A percentile compares a stretch with the other conserved stretches of the same genome.
Conservation (phyloP, 2,113 vertebrate genomes). For the Pampusana beccarii region DNA sequence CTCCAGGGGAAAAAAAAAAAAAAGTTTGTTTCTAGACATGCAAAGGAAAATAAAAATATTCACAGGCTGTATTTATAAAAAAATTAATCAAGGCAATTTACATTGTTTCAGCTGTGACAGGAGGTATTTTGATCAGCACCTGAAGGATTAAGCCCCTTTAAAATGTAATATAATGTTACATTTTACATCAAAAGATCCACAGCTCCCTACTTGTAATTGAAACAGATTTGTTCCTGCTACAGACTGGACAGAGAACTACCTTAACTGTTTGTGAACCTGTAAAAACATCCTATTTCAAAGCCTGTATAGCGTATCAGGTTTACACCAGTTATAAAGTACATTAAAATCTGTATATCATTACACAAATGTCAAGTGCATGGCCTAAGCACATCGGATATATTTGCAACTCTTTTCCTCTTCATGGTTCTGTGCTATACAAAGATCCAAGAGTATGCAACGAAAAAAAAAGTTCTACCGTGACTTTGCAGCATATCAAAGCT, state of each 20-base stretch:
- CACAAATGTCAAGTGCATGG: neutral
- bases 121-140: neutral
- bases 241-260: neutral
- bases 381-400: neutral
- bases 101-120: neutral
- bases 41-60: neutral
- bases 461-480: neutral
- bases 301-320: neutral
- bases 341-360: neutral
- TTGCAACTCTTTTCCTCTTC: neutral
- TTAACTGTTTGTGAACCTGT: neutral
- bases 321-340: neutral
- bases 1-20: neutral
- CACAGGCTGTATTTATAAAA: neutral
- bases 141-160: neutral
- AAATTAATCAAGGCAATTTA: neutral
- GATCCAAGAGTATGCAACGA: neutral
- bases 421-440: neutral
- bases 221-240: neutral
- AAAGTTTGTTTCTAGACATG: neutral
- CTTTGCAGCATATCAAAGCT: neutral
- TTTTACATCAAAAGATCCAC: neutral
- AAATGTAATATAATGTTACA: neutral
- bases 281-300: neutral
- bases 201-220: neutral